Percentiles rank a stretch among this genome's conserved stretches.
Conservation (phyloP, 2,797 vertebrate species). For the Malurus leucopterus region DNA sequence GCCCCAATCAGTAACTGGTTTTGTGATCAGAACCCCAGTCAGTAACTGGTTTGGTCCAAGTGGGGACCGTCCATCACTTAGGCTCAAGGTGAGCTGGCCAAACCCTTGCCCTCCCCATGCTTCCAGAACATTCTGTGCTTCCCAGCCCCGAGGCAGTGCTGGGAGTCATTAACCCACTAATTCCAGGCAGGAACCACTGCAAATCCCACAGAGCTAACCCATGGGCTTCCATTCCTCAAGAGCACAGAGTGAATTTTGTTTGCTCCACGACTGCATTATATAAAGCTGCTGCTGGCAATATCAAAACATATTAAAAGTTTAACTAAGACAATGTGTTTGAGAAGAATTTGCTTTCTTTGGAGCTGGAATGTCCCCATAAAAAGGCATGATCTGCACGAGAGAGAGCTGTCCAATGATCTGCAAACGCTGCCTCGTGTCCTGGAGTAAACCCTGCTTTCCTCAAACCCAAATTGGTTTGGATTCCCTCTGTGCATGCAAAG, state of each 20-base stretch:
- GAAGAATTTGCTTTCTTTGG: conserved; percentile 71
- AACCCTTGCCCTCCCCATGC: not conserved
- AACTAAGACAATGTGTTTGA: conserved; percentile 71
- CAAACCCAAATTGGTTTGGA: conserved; percentile 48
- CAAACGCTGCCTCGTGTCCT: conserved; percentile 45
- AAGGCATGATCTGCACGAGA: conserved; percentile 64
- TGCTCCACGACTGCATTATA: conserved; percentile 26
- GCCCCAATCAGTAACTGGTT: not conserved
- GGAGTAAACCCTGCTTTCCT: conserved; percentile 59
- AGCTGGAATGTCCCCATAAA: conserved; percentile 74
- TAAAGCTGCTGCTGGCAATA: conserved; percentile 64
- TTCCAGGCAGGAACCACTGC: not conserved
- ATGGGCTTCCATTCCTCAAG: not conserved
- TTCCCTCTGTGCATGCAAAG: conserved; percentile 27
- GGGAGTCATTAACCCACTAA: not conserved
- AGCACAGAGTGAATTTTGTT: conserved; percentile 10
- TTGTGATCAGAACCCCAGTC: not conserved
- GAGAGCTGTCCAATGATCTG: conserved; percentile 41
- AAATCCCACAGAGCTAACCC: not conserved
- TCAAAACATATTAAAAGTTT: conserved; percentile 70
- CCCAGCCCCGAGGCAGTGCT: not conserved
- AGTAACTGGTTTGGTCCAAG: not conserved
- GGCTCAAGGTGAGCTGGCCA: not conserved
- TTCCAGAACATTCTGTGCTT: not conserved
- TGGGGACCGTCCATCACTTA: not conserved